Evolutionary conservation across 2,888 invertebrate species (phyloP), one percentile per base, ranked within the genome.

Genomic region (Gonocerus acuteangulatus): DNA sequence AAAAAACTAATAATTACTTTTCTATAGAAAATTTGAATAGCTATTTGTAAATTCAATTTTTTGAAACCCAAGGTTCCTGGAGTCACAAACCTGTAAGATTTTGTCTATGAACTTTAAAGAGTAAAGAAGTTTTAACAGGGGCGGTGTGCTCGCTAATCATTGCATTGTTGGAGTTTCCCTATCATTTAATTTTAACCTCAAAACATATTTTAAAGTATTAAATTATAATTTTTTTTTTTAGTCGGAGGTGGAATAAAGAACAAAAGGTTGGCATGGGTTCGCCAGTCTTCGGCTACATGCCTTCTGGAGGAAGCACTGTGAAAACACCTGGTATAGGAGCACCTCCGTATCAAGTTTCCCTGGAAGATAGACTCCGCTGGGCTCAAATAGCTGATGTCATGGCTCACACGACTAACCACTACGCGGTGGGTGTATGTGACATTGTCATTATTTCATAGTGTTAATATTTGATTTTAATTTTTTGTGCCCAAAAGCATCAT

Each of bases 371-470:
- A 42, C 80, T 89, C 78, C 76, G 89, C 34, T 92, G 92, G 91
- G 91, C 92, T 0, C 92, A 92, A 70, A 86, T 91, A 54, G 87
- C 89, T 0, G 92, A 93, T 71, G 89, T 87, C 0, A 88, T 90
- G 86, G 87, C 88, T 0, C 87, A 89, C 68, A 85, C 88, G 0
- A 68, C 69, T 32, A 89, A 87, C 71, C 86, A 90, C 69, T 90
- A 90, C 71, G 89, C 86, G 70, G 89, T 90, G 73, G 81, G 82
- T 74, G 51, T 47, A 15, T 57, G 27, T 32, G 48, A 51, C n/a
- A n/a, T n/a, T n/a, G 44, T n/a, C n/a, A n/a, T n/a, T n/a, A n/a
- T n/a, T n/a, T n/a, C n/a, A n/a, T n/a, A n/a, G n/a, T n/a, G n/a
- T n/a, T n/a, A n/a, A n/a, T n/a, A n/a, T n/a, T 16, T 54, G 16